Evolutionary conservation across 2,888 invertebrate genomes (phyloP).

Genomic region (Strigamia crassipes): DNA sequence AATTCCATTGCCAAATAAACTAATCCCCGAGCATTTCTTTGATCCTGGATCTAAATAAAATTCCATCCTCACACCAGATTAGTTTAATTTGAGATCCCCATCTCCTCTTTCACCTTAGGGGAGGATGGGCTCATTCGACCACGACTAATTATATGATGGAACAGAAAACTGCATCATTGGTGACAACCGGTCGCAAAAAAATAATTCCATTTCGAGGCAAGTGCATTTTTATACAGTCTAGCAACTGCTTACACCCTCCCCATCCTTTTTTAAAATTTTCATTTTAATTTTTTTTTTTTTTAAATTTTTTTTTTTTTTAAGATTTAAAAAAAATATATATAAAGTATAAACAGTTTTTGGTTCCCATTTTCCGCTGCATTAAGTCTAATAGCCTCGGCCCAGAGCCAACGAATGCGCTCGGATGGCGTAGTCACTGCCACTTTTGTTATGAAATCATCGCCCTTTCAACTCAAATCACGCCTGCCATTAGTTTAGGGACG

Average conservation of each 20-base stretch:
- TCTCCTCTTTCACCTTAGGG: not conserved
- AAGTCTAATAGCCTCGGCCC: slow-evolving; percentile 26
- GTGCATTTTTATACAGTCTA: not conserved
- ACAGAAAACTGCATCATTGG: slow-evolving; percentile 18
- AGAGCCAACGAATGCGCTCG: slow-evolving; percentile 10
- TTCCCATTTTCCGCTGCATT: slow-evolving; percentile 25
- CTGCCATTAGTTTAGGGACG: slow-evolving; percentile 23
- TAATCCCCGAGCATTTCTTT: slow-evolving; percentile 8
- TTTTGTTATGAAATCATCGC: slow-evolving; percentile 30
- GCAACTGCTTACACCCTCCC: not conserved
- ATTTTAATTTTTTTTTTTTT: not conserved
- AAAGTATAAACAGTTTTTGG: slow-evolving; percentile 25
- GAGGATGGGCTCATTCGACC: slow-evolving; percentile 10
- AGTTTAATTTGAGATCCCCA: slow-evolving; percentile 14
- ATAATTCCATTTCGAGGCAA: slow-evolving; percentile 10
- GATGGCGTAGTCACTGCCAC: slow-evolving; percentile 15
- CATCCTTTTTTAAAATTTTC: not conserved
- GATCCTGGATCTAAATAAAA: slow-evolving; percentile 30
- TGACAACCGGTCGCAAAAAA: slow-evolving; percentile 28
- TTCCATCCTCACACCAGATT: slow-evolving; percentile 19
- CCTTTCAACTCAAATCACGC: slow-evolving; percentile 30
- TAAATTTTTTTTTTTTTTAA: slow-evolving; percentile 2
- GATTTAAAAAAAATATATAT: not conserved
- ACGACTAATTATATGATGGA: slow-evolving; percentile 30
- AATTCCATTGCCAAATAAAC: not conserved